These are phyloP conservation scores for Echinarachnius parma DNA, from an alignment of 53 echinoderm and acorn worm species.

Conservation along the genomic window DNA sequence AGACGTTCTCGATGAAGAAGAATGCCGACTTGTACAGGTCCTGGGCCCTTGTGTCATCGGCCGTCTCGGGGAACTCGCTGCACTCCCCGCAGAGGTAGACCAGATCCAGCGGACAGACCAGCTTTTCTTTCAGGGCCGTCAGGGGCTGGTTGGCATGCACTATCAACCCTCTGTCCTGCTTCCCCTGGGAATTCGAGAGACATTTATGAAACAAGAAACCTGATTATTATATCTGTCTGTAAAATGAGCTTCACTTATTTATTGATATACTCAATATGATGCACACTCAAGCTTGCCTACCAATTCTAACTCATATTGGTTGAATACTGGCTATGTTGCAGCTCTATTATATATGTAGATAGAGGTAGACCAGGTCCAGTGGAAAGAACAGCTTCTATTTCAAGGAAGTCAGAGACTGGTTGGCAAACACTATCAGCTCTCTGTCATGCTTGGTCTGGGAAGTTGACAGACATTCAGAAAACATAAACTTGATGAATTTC, in stretches of 20 bases:
- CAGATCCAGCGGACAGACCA: conserved; percentile 82
- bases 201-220: neutral
- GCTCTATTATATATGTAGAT: neutral
- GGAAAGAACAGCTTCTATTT: conserved; percentile 75
- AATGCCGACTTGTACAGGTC: conserved; percentile 79
- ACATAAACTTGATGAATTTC: too few species aligned
- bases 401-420: conserved; percentile 58
- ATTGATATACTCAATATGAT: too few species aligned
- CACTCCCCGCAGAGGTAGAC: conserved; percentile 61
- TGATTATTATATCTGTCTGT: too few species aligned
- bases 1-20: conserved; percentile 81
- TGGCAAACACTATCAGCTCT: conserved; percentile 67
- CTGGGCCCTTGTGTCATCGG: conserved; percentile 51
- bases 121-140: conserved; percentile 57
- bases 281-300: neutral
- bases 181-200: neutral
- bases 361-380: conserved; percentile 45
- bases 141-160: conserved; percentile 65
- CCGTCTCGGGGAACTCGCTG: conserved; percentile 63
- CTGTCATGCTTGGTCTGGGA: conserved; percentile 51
- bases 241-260: too few species aligned
- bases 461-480: too few species aligned
- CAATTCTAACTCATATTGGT: neutral
- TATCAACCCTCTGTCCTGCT: conserved; percentile 70
- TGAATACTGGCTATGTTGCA: neutral